Evolutionary conservation across 2,113 vertebrate species (phyloP), one percentile per base, ranked within the genome.

Genomic region (Dromiciops gliroides): DNA sequence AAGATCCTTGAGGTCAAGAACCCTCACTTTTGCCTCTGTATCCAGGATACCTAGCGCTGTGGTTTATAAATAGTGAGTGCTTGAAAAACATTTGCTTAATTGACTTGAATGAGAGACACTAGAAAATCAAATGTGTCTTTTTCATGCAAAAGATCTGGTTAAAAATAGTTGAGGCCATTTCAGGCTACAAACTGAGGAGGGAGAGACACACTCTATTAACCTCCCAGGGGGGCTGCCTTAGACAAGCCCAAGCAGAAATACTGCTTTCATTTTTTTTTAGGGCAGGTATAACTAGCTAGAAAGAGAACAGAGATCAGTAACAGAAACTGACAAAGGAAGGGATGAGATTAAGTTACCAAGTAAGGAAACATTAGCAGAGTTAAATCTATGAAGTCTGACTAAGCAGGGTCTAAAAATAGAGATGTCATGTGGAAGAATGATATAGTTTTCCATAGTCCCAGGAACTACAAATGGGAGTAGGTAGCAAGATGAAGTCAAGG

Each of bases 341-440:
- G 95, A 92, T 6, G 4, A 44, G 6, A 88, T 60, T 89, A 25
- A 50, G 56, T 97, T 96, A 97, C 93, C 97, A 97, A 97, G 51
- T 89, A 94, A 75, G 95, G 94, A 93, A 96, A 91, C 23, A 90
- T 49, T 90, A 89, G 67, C 89, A 37, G 49, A 96, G 93, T 92
- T 96, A 97, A 97, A 97, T 97, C 89, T 96, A 0, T 90, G 89
- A 24, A 93, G 51, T 75, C 48, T 94, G 50, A 96, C 49, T 75
- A 92, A 95, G 50, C 48, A 28, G n/a, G 89, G 44, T 75, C 89
- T 97, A 93, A 97, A 97, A 96, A 96, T 96, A 96, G 95, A 93
- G 92, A 50, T 28, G 28, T 89, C 67, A 92, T 50, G 83, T 91
- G 50, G 53, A n/a, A 6, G 37, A 83, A 52, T n/a, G 48, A 48